Base-by-base conservation (phyloP, 1,140 invertebrate genomes). In the Subanguina moxae region DNA sequence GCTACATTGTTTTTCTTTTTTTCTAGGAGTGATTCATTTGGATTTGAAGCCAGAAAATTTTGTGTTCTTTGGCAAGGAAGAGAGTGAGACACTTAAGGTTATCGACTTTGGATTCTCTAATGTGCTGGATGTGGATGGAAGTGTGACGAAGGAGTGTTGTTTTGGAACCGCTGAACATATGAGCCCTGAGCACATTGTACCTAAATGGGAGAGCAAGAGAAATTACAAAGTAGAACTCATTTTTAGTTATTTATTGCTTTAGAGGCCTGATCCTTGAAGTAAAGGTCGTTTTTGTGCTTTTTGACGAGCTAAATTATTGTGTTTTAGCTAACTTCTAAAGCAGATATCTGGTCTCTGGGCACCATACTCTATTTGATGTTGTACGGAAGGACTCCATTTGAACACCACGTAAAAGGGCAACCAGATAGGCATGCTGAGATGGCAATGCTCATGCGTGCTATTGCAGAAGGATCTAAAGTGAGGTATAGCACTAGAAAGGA, bases 31-130 rank as follows among this genome's bases (percentile, higher is more conserved):
- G 19, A 64, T 64, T 43, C 62, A 64, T 45, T 45, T 64, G 42
- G 62, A 64, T 57, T 56, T 64, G 62, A 64, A 64, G 62, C 62
- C 62, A 3, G 15, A 42, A 13, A 64, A 64, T 56, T 45, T 64
- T 23, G 7, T 64, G 23, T 64, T 38, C 21, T 21, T 64, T 19
- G 17, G 17, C 30, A 27, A 64, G 11, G 27, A 46, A 8, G 17
- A 42, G 15, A 21, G 48, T n/a, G 23, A 19, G 42, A 23, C 52
- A 25, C 30, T 64, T 43, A 64, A 64, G 15, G 62, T 48, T 5
- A 64, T 64, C 38, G 62, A 64, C 21, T 64, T 64, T 13, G 62
- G 62, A 3, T 13, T 48, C 8, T 57, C 62, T 27, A 27, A 64
- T 30, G 45, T 64, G 17, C 45, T 64, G 9, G 32, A 57, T 23